Evolutionary conservation across 2,888 invertebrate species (phyloP), one percentile per base, ranked within the genome.

Genomic region (Drosophila planitibia): DNA sequence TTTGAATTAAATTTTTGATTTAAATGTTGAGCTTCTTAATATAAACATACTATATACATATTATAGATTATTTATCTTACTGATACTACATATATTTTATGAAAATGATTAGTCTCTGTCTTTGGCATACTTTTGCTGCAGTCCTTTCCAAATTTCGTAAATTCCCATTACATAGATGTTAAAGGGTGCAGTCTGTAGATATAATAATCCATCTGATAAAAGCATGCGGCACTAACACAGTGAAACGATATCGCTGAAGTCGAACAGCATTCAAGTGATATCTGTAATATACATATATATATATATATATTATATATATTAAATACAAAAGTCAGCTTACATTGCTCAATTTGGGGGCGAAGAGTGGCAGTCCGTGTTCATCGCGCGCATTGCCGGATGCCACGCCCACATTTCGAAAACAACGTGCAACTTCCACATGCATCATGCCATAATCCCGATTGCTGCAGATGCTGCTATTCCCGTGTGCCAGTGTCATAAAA

Each of bases 181-280:
- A 41, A 22, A 0, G 96, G 98, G 69, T 97, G 95, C 68, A 99
- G 94, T 91, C 98, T 98, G 93, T 99, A 99, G 86, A 99, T 96
- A 57, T 99, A 94, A 93, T 98, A 99, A 91, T 99, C 99, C 69
- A 99, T 92, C 14, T 98, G 97, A 92, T 99, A 99, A 97, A 99
- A 98, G 93, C 97, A 96, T 89, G 97, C 96, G 0, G 98, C 97
- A n/a, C 95, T 94, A 0, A 98, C 96, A 93, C 99, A 98, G 94
- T 99, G 99, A 94, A 99, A 99, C 0, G 98, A 97, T 16, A 99
- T 95, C 0, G 99, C 98, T 92, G 97, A 97, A 92, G 98, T 98
- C 0, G 98, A 98, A 92, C 98, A 98, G 91, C 98, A 98, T 84
- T 97, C 96, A 71, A 97, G 94, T 0, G 72, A 53, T n/a, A 97